phyloP scores from a whole-genome alignment of 1,140 invertebrate genomes.

The Drosophila sturtevanti region DNA sequence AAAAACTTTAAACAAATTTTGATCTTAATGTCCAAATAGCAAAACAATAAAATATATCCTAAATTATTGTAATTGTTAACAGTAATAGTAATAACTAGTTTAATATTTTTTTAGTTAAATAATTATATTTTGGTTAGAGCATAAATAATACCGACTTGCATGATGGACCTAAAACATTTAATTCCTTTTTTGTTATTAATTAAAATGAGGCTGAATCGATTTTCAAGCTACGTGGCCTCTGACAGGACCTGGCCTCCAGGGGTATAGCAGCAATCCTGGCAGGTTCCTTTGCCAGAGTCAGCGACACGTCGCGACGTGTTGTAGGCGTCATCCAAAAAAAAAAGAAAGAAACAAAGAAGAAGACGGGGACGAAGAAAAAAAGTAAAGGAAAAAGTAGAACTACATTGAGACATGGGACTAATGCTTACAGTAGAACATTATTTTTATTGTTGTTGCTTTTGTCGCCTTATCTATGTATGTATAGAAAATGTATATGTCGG shows the following conservation, averaged over 20 bases:
- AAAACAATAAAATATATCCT: too few species aligned
- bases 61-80: too few species aligned
- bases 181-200: slow-evolving; percentile 65
- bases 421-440: slow-evolving; percentile 57
- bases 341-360: background rate
- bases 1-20: too few species aligned
- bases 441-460: slow-evolving; percentile 54
- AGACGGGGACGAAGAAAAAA: background rate
- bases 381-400: slow-evolving; percentile 15
- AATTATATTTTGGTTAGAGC: background rate
- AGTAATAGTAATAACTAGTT: too few species aligned
- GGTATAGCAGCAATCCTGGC: slow-evolving; percentile 20
- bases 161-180: slow-evolving; percentile 26
- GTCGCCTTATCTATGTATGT: slow-evolving; percentile 52
- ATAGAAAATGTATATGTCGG: background rate
- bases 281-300: slow-evolving; percentile 49
- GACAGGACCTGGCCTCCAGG: slow-evolving; percentile 7
- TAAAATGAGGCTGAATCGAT: slow-evolving; percentile 70
- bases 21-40: too few species aligned
- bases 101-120: background rate
- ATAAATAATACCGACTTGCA: slow-evolving; percentile 16
- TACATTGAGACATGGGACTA: slow-evolving; percentile 39
- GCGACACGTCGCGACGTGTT: slow-evolving; percentile 60
- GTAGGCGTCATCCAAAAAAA: slow-evolving; percentile 48
- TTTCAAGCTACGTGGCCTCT: slow-evolving; percentile 51